Conservation (phyloP, 1,140 invertebrate genomes). For the Nephotettix cincticeps region DNA sequence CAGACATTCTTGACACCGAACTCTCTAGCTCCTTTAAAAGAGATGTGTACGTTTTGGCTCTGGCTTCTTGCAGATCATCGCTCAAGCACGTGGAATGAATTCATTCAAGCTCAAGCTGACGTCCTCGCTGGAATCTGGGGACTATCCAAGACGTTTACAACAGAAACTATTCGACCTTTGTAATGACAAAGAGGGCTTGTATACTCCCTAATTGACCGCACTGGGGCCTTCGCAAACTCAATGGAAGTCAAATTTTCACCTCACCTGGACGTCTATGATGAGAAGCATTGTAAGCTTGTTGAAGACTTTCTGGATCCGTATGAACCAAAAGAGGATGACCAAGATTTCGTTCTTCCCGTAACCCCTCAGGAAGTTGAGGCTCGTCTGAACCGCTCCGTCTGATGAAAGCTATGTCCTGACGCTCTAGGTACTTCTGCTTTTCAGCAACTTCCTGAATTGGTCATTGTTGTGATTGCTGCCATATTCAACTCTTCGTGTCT, state of each 20-base stretch:
- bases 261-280: background rate
- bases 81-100: too few relatives aligned
- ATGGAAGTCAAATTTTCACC: background rate
- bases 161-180: too few relatives aligned
- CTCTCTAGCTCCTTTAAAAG: too few relatives aligned
- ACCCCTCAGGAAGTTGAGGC: too few relatives aligned
- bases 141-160: too few relatives aligned
- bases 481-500: slow-evolving; percentile 42
- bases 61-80: too few relatives aligned
- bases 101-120: too few relatives aligned
- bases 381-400: background rate
- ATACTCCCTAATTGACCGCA: background rate
- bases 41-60: too few relatives aligned
- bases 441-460: slow-evolving; percentile 38
- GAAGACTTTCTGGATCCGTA: background rate
- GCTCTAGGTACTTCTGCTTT: slow-evolving; percentile 36
- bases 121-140: too few relatives aligned
- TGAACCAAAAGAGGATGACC: background rate
- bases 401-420: slow-evolving; percentile 44
- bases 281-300: background rate
- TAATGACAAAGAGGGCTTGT: too few relatives aligned
- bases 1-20: too few relatives aligned
- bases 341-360: too few relatives aligned
- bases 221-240: background rate
- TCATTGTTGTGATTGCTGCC: slow-evolving; percentile 37